Conservation (phyloP, 2,113 vertebrate species). For the Carassius gibelio region DNA sequence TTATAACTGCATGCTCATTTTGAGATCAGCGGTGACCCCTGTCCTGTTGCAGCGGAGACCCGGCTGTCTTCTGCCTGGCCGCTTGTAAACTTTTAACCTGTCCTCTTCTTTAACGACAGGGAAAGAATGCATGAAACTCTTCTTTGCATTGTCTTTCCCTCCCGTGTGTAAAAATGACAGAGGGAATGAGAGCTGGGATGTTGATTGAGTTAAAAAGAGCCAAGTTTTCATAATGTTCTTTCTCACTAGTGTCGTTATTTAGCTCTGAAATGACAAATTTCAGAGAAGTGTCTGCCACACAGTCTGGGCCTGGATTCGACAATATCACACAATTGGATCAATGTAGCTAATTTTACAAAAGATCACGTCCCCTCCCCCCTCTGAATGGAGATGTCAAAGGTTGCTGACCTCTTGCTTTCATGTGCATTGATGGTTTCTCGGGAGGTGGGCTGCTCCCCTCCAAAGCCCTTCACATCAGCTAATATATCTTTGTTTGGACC, state of each 20-base stretch:
- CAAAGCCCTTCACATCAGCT: slow-evolving; percentile 68
- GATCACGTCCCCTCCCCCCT: slow-evolving; percentile 66
- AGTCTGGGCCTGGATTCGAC: slow-evolving; percentile 56
- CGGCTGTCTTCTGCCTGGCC: slow-evolving; percentile 58
- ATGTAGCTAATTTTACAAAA: slow-evolving; percentile 76
- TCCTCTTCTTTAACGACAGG: slow-evolving; percentile 58
- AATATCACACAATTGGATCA: slow-evolving; percentile 72
- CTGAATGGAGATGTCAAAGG: slow-evolving; percentile 77
- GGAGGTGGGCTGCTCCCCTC: slow-evolving; percentile 65
- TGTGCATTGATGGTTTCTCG: slow-evolving; percentile 75
- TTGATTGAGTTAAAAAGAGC: slow-evolving; percentile 15
- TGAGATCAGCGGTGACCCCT: slow-evolving; percentile 39
- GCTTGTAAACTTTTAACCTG: slow-evolving; percentile 69
- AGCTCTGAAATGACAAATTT: slow-evolving; percentile 19
- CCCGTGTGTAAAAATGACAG: slow-evolving; percentile 39
- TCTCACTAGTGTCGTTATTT: not conserved
- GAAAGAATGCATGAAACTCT: slow-evolving; percentile 63
- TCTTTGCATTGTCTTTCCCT: slow-evolving; percentile 46
- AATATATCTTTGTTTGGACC: slow-evolving; percentile 68
- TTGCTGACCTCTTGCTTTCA: slow-evolving; percentile 79
- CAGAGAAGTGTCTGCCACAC: slow-evolving; percentile 32
- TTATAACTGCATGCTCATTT: slow-evolving; percentile 4
- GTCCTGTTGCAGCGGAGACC: slow-evolving; percentile 43
- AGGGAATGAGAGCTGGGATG: slow-evolving; percentile 37
- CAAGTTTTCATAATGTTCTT: not conserved